These are phyloP conservation scores for Diloba caeruleocephala DNA, from an alignment of 2,888 invertebrate genomes.

Conservation along the genomic window DNA sequence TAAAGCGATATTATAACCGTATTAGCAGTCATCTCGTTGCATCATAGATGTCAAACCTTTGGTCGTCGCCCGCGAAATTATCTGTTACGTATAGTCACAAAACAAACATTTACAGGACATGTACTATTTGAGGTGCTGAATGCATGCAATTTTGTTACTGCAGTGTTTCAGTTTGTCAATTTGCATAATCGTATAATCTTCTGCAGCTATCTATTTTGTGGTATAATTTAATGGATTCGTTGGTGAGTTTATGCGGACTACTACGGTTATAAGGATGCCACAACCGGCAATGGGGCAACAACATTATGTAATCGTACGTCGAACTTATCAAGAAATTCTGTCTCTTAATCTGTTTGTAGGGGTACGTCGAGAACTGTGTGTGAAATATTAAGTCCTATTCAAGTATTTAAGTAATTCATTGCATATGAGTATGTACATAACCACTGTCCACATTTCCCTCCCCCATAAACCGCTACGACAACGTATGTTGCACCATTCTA, in stretches of 20 bases:
- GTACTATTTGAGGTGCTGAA: too few relatives aligned
- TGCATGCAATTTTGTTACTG: too few relatives aligned
- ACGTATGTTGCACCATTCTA: too few relatives aligned
- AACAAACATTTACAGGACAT: too few relatives aligned
- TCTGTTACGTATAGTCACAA: constrained; percentile 36
- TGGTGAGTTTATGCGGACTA: constrained; percentile 50
- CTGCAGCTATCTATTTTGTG: constrained; percentile 6
- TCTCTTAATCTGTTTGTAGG: constrained; percentile 21
- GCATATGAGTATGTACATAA: not conserved
- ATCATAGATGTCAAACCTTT: constrained; percentile 62
- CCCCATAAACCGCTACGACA: too few relatives aligned
- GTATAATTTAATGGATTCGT: constrained; percentile 58
- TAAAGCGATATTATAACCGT: constrained; percentile 14
- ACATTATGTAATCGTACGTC: constrained; percentile 45
- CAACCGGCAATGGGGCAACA: constrained; percentile 41
- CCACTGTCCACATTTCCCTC: too few relatives aligned
- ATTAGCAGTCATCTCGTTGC: constrained; percentile 42
- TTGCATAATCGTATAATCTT: not conserved
- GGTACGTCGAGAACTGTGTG: not conserved
- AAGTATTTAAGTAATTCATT: not conserved
- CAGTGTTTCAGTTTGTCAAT: not conserved
- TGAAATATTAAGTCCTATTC: not conserved
- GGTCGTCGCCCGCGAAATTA: constrained; percentile 35
- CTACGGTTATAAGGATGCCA: constrained; percentile 50
- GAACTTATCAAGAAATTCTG: constrained; percentile 46